A percentile compares a stretch with the other conserved stretches of the same genome.
These are phyloP conservation scores for Torymus tubicola DNA, from an alignment of 2,888 invertebrate genomes.

Conservation along the genomic window DNA sequence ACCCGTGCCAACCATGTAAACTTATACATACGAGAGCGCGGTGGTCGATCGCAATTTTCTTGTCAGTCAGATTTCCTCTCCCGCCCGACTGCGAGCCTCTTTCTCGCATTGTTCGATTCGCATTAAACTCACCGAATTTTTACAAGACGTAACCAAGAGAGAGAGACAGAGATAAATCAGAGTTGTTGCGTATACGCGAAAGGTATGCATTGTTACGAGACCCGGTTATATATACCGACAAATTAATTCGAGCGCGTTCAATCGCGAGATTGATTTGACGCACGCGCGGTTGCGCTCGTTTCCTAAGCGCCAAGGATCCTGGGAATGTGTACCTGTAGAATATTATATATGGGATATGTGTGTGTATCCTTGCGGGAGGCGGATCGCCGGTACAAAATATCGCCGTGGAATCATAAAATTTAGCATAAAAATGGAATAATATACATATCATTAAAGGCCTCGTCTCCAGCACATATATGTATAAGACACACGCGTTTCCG, in stretches of 20 bases:
- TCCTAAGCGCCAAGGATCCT: too few relatives aligned
- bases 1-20: background rate
- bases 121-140: too few relatives aligned
- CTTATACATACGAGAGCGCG: background rate
- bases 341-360: too few relatives aligned
- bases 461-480: too few relatives aligned
- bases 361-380: too few relatives aligned
- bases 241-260: slow-evolving; percentile 10
- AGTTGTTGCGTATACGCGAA: background rate
- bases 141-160: too few relatives aligned
- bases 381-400: slow-evolving; percentile 30
- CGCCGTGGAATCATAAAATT: slow-evolving; percentile 37
- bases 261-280: too few relatives aligned
- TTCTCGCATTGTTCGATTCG: too few relatives aligned
- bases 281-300: too few relatives aligned
- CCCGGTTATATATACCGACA: background rate
- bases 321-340: too few relatives aligned
- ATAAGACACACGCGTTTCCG: background rate
- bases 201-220: background rate
- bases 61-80: slow-evolving; percentile 44
- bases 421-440: slow-evolving; percentile 56
- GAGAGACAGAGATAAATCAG: slow-evolving; percentile 23
- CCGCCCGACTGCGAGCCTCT: background rate
- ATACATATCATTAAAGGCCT: slow-evolving; percentile 25
- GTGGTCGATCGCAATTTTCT: slow-evolving; percentile 44